Conservation (phyloP, 2,797 vertebrate genomes). For the Esox lucius region DNA sequence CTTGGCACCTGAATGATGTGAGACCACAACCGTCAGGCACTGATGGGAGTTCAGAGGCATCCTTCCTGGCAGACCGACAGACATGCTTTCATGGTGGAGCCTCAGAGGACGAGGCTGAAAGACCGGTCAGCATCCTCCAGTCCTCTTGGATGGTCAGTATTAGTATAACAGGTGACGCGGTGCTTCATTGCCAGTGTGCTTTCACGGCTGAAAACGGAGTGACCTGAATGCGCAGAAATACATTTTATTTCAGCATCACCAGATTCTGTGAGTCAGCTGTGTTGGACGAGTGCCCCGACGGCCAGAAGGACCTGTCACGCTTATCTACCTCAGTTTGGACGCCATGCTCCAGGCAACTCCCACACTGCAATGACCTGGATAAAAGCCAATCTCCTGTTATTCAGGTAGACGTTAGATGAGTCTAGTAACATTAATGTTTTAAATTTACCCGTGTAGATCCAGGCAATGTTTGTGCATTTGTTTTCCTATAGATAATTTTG, state of each 20-base stretch:
- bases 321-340: neutral
- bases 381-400: neutral
- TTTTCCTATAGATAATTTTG: neutral
- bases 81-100: neutral
- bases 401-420: neutral
- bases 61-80: constrained; percentile 14
- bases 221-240: neutral
- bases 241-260: neutral
- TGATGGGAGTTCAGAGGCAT: constrained; percentile 16
- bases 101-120: neutral
- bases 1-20: constrained; percentile 56
- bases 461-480: neutral
- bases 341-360: neutral
- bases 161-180: neutral
- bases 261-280: neutral
- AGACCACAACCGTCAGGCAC: neutral
- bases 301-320: neutral
- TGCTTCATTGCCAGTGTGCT: neutral
- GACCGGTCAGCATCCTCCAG: neutral
- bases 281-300: neutral
- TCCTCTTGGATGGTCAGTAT: neutral
- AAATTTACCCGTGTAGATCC: neutral
- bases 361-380: too few species aligned
- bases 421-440: neutral
- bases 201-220: neutral